Evolutionary conservation across 2,113 vertebrate genomes (phyloP).

Genomic region (Pica pica): DNA sequence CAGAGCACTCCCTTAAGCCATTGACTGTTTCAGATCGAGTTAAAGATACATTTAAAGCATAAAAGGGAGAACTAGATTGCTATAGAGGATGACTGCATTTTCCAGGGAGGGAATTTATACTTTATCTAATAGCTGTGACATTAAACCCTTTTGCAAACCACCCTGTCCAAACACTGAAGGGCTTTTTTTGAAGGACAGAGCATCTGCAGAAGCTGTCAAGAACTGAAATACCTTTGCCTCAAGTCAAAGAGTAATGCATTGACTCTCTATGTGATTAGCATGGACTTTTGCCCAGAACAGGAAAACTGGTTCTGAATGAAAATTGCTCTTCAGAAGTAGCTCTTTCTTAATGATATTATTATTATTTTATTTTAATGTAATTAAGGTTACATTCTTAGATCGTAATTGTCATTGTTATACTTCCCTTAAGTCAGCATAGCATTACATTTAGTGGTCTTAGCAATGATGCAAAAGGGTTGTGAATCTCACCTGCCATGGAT

Average conservation of each 20-base stretch:
- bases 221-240: not conserved
- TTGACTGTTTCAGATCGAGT: not conserved
- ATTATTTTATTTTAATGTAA: slow-evolving; percentile 59
- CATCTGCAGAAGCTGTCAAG: slow-evolving; percentile 20
- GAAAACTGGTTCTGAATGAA: slow-evolving; percentile 33
- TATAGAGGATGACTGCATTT: not conserved
- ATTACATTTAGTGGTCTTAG: not conserved
- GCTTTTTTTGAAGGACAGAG: not conserved
- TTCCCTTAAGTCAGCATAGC: slow-evolving; percentile 35
- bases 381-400: slow-evolving; percentile 47
- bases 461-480: not conserved
- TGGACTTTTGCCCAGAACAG: slow-evolving; percentile 37
- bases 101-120: not conserved
- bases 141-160: not conserved
- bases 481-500: not conserved
- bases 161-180: not conserved
- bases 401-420: slow-evolving; percentile 10
- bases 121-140: not conserved
- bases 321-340: slow-evolving; percentile 18
- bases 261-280: slow-evolving; percentile 4
- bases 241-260: slow-evolving; percentile 3
- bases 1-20: not conserved
- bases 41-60: not conserved
- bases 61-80: not conserved
- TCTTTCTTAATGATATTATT: slow-evolving; percentile 8